Base-by-base conservation (phyloP, 2,113 vertebrate species). In the Gorsachius goisagi region DNA sequence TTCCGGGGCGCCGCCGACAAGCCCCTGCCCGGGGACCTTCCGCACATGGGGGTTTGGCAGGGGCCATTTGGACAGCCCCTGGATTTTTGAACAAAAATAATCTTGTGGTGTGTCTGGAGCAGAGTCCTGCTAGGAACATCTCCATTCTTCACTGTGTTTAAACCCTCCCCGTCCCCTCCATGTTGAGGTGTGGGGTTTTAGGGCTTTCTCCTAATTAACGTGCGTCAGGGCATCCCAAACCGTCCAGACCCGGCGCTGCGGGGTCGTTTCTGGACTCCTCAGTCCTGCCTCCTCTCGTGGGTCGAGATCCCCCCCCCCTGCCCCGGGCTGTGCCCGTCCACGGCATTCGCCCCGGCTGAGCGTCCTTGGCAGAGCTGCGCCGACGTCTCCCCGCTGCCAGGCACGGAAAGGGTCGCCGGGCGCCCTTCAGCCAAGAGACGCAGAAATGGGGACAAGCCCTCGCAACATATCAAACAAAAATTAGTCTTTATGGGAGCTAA, bases 311-410 rank as follows among this genome's bases (percentile, higher is more conserved):
- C 28, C 19, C 15, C 35, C 28, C 15, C 2, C 11, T 11, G 39
- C 39, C 71, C 15, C 6, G 1, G 27, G 45, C 53, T 12, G 27
- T 53, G 15, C 37, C 52, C 1, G 2, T 7, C 45, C 32, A 1
- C 44, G 17, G 0, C 8, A 3, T n/a, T 12, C 4, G 0, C 33
- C 64, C 44, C 63, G 3, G 1, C 56, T 4, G 37, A 44, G 52
- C 12, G 1, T 7, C 41, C 64, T 22, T 5, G 17, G 32, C 56
- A 3, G 73, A 33, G 72, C 79, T 9, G 26, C 3, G 17, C 32
- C 12, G 2, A 3, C 3, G 1, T 45, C 59, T 21, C 66, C 55
- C 14, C 3, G 0, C 39, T 33, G 41, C 73, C 64, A 3, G 62
- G 85, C 56, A 5, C 1, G 9, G 45, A 15, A 32, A 62, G 41